These are phyloP conservation scores for Eupeodes corollae DNA, from an alignment of 1,140 invertebrate species.

Conservation along the genomic window DNA sequence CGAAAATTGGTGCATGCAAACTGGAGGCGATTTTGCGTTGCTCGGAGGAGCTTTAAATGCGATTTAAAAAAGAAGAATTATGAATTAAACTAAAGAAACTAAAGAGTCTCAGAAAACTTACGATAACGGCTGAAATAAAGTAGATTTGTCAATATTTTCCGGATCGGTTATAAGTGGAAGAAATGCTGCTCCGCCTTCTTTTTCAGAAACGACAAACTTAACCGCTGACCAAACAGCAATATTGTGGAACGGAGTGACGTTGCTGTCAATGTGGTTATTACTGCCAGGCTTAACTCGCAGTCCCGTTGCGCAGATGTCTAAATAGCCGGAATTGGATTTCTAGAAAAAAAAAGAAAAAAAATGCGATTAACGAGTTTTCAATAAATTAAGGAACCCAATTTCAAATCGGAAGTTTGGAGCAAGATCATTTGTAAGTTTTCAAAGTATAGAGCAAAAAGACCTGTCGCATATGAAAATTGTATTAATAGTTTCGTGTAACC, in stretches of 20 bases:
- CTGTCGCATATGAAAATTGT: too few relatives aligned
- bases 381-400: too few relatives aligned
- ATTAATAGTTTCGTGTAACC: too few relatives aligned
- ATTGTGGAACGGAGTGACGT: conserved; percentile 70
- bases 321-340: conserved; percentile 37
- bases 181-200: conserved; percentile 53
- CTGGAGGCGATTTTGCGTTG: conserved; percentile 33
- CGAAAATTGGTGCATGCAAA: conserved; percentile 73
- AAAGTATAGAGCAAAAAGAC: too few relatives aligned
- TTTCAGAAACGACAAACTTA: conserved; percentile 54
- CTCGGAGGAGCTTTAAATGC: conserved; percentile 20
- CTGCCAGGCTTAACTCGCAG: conserved; percentile 42
- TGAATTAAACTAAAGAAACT: background rate
- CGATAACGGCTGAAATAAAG: conserved; percentile 45
- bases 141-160: conserved; percentile 60
- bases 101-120: conserved; percentile 4
- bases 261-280: conserved; percentile 21
- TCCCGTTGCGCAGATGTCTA: conserved; percentile 60
- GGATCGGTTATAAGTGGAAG: conserved; percentile 76
- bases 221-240: conserved; percentile 86
- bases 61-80: background rate
- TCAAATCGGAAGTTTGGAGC: too few relatives aligned
- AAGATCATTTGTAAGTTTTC: too few relatives aligned
- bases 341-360: conserved; percentile 1
- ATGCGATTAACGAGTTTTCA: too few relatives aligned